These are phyloP conservation scores for Caradrina clavipalpis DNA, from an alignment of 2,888 invertebrate genomes.

Conservation along the genomic window DNA sequence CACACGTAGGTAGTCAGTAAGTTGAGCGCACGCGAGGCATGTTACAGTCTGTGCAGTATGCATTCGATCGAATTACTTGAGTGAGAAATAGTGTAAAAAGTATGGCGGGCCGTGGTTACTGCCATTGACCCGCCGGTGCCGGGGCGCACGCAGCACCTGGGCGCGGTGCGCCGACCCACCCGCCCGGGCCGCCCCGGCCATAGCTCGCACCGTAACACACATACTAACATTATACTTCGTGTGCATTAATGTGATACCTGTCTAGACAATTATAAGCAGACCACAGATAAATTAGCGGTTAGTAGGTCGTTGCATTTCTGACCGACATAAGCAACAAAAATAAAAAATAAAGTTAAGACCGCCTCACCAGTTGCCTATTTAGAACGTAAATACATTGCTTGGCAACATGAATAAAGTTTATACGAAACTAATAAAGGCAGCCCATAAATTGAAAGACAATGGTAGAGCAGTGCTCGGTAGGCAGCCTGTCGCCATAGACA, in stretches of 20 bases:
- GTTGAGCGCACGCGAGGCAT: slow-evolving; percentile 33
- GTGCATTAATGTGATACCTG: slow-evolving; percentile 27
- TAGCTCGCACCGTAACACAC: slow-evolving; percentile 40
- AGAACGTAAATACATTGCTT: slow-evolving; percentile 9
- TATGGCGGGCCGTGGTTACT: slow-evolving; percentile 53
- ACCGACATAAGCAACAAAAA: slow-evolving; percentile 27
- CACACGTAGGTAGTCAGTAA: slow-evolving; percentile 15
- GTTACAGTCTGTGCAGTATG: slow-evolving; percentile 53
- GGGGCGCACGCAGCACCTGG: slow-evolving; percentile 60
- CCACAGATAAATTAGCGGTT: slow-evolving; percentile 38
- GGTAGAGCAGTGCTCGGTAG: slow-evolving; percentile 36
- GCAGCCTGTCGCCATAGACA: slow-evolving; percentile 44
- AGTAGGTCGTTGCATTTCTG: slow-evolving; percentile 28
- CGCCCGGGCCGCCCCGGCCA: slow-evolving; percentile 39
- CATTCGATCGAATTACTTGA: slow-evolving; percentile 67
- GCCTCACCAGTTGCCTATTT: slow-evolving; percentile 3
- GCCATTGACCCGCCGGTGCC: slow-evolving; percentile 75
- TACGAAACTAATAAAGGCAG: slow-evolving; percentile 19
- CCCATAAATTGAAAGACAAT: slow-evolving; percentile 45
- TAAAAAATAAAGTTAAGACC: slow-evolving; percentile 7
- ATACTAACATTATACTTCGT: slow-evolving; percentile 28
- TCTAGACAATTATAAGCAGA: slow-evolving; percentile 30
- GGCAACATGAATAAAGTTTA: slow-evolving; percentile 19
- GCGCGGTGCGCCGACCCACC: slow-evolving; percentile 60
- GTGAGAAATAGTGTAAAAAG: slow-evolving; percentile 70